Evolutionary conservation across 2,797 vertebrate species (phyloP).

Genomic region (Spondyliosoma cantharus): DNA sequence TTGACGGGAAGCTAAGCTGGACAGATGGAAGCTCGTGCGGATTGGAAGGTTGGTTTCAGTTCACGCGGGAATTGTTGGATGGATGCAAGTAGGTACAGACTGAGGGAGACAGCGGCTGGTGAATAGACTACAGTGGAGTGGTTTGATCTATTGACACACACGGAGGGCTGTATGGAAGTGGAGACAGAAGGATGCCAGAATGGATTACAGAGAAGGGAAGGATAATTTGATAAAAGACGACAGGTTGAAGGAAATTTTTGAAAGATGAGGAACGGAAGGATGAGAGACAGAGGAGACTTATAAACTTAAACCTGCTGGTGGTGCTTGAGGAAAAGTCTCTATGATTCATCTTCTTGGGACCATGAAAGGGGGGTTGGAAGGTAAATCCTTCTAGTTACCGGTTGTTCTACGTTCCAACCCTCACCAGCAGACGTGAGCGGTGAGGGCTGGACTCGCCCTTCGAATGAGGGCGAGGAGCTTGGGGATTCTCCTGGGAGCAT

Average conservation of each 20-base stretch:
- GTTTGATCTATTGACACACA: constrained; percentile 6
- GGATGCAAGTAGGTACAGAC: constrained; percentile 13
- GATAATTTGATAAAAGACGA: not conserved
- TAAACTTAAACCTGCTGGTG: too few relatives aligned
- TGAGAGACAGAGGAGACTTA: not conserved
- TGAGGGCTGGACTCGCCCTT: too few relatives aligned
- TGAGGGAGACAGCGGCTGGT: not conserved
- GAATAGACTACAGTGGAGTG: not conserved
- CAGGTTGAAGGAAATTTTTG: not conserved
- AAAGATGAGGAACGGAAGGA: not conserved
- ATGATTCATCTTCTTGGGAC: not conserved
- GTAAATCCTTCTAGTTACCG: too few relatives aligned
- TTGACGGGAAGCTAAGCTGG: not conserved
- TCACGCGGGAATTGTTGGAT: constrained; percentile 2
- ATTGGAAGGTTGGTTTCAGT: not conserved
- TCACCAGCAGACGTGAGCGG: too few relatives aligned
- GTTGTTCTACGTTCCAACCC: too few relatives aligned
- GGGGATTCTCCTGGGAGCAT: too few relatives aligned
- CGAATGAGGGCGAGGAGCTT: too few relatives aligned
- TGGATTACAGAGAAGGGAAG: not conserved
- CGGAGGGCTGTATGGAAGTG: not conserved
- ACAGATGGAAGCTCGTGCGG: constrained; percentile 2
- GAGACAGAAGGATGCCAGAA: not conserved
- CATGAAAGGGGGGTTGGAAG: too few relatives aligned
- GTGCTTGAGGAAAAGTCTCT: not conserved